Evolutionary conservation across 2,888 invertebrate species (phyloP), one percentile per base, ranked within the genome.

Genomic region (Phytoseiulus persimilis): DNA sequence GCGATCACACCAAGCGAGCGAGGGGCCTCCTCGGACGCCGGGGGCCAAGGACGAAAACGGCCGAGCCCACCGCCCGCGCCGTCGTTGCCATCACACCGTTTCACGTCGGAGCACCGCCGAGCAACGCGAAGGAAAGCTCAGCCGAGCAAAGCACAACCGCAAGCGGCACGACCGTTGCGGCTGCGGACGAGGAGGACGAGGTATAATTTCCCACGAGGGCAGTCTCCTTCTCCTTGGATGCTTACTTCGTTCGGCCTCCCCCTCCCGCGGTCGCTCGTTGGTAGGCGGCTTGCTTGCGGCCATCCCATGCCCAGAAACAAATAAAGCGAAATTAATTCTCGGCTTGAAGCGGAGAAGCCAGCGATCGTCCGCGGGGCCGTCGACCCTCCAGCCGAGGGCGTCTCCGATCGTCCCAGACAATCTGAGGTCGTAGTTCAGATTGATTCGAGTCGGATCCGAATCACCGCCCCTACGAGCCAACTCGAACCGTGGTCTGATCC

Each of bases 191-290:
- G 65, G 2, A 65, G 65, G 65, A 65, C 65, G 28, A 65, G 65
- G 65, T 65, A 87, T 87, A 87, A 87, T 87, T 87, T 87, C 87
- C 87, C 87, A 87, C 39, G 87, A 87, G 87, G 45, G 87, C 87
- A 39, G 87, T 87, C 87, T 32, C 39, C 65, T 65, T 65, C 65
- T 28, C 28, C 65, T 65, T 28, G 65, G 65, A 65, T 65, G 65
- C 65, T 65, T 39, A 39, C 39, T 39, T 39, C 39, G 39, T 39
- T 39, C 65, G 5, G 65, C 1, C 18, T 65, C 65, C 18, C 28
- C 65, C 11, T 28, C 28, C 18, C 65, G 14, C 18, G 11, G 23
- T 65, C 65, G 14, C 18, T 14, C 65, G 65, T 65, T 65, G 28
- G 65, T 65, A 2, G 65, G 65, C 18, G 65, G 65, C 65, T 65